Percentiles rank a stretch among this genome's conserved stretches.
Conservation (phyloP, 2,113 vertebrate genomes). For the Scalopus aquaticus region DNA sequence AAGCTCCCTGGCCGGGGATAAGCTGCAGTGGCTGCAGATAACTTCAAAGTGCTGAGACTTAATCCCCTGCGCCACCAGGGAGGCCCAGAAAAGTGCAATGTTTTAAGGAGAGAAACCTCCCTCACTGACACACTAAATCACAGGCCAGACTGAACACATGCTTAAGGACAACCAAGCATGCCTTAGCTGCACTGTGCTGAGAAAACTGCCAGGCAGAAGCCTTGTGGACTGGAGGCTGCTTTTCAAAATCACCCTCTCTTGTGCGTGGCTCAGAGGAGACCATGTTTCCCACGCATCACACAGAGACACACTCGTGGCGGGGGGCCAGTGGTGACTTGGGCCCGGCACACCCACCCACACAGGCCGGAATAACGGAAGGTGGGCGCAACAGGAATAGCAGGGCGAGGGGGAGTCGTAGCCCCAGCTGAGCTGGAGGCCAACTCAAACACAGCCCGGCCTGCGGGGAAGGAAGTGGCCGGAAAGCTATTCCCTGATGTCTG, state of each 20-base stretch:
- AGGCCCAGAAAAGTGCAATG: not conserved
- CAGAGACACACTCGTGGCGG: not conserved
- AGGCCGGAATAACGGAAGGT: not conserved
- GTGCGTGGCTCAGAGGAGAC: not conserved
- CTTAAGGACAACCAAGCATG: not conserved
- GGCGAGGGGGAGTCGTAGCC: not conserved
- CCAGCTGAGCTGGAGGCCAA: not conserved
- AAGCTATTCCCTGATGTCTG: not conserved
- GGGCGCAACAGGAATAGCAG: not conserved
- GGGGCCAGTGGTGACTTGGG: not conserved
- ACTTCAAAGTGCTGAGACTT: no score
- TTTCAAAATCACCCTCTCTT: not conserved
- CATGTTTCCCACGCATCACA: not conserved
- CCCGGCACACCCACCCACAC: not conserved
- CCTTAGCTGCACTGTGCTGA: no score
- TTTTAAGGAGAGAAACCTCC: not conserved
- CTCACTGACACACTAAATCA: not conserved
- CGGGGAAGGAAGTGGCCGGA: conserved; percentile 34
- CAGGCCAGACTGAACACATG: not conserved
- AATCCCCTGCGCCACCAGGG: no score
- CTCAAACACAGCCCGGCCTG: not conserved
- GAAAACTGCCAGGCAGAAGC: not conserved
- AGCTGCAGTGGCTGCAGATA: no score
- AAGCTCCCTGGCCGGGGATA: no score
- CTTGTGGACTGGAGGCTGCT: not conserved